Evolutionary conservation across 2,797 vertebrate genomes (phyloP), one percentile per base, ranked within the genome.

Genomic region (Gadopsis bispinosus): DNA sequence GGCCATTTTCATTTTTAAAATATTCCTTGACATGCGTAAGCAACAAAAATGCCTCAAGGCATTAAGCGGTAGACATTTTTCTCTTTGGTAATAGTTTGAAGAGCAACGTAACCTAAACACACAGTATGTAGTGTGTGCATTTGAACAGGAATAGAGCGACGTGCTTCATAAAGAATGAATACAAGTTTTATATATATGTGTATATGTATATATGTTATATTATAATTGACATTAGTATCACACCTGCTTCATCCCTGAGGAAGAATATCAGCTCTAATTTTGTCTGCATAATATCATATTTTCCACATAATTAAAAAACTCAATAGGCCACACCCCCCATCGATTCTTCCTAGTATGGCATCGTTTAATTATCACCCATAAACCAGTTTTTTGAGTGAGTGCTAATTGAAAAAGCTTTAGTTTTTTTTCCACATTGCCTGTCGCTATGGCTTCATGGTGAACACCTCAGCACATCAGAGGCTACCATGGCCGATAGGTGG

Each of bases 401-500:
- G 5, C 59, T 69, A 69, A 80, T 73, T 83, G 12, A 87, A 83
- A 75, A 59, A 47, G 58, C 2, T 5, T 48, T 4, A 16, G 17
- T 61, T 73, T 54, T 33, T 33, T 37, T 20, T 39, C n/a, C 14
- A 22, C 43, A 64, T 56, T 19, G 43, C 62, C 51, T 78, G 29
- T 80, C 12, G 13, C 70, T 60, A 33, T 54, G 68, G 69, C 65
- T 85, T 66, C 67, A 37, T 50, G 73, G 73, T 31, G 75, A 87
- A 77, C 74, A 77, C 77, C 80, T 80, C 77, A 74, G 75, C 73
- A 79, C 82, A 86, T 85, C 84, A 74, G 78, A 80, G 67, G 73
- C 72, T 26, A 73, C 77, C 79, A 47, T 81, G 84, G 77, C 83
- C 88, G 75, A 51, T 80, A 84, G 86, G 86, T 87, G 80, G 88